These are phyloP conservation scores for Bradysia coprophila DNA, from an alignment of 1,140 invertebrate species.

Conservation along the genomic window DNA sequence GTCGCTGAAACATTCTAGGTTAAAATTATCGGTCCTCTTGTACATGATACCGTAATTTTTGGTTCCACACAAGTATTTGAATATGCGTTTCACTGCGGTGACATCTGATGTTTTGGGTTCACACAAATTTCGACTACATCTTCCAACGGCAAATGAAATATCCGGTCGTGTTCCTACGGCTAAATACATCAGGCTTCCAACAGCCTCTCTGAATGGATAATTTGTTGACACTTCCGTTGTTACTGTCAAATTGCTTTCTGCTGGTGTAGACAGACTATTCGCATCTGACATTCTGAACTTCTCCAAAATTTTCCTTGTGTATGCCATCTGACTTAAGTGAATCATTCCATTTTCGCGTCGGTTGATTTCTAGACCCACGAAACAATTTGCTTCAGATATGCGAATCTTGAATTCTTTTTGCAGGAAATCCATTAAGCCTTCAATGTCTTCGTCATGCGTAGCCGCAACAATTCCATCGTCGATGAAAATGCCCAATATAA, in stretches of 20 bases:
- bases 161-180: constrained; percentile 21
- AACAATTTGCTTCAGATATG: constrained; percentile 7
- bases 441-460: constrained; percentile 6
- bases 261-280: constrained; percentile 11
- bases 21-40: constrained; percentile 5
- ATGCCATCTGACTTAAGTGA: constrained; percentile 15
- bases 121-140: constrained; percentile 19
- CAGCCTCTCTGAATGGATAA: neutral
- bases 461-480: constrained; percentile 24
- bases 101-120: constrained; percentile 15
- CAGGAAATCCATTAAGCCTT: constrained; percentile 10
- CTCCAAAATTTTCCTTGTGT: constrained; percentile 16
- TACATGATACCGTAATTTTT: constrained; percentile 8
- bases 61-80: constrained; percentile 24
- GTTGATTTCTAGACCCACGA: constrained; percentile 14
- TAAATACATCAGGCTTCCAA: too few relatives aligned
- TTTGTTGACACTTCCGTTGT: constrained; percentile 2
- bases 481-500: constrained; percentile 25
- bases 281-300: constrained; percentile 13
- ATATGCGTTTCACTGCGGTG: constrained; percentile 18
- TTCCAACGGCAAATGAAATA: constrained; percentile 17
- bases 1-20: constrained; percentile 13
- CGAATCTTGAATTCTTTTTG: constrained; percentile 12
- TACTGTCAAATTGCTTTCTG: constrained; percentile 1
- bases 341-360: constrained; percentile 8